Conservation (phyloP, 2,797 vertebrate species). For the Sphenopsis melanotis region DNA sequence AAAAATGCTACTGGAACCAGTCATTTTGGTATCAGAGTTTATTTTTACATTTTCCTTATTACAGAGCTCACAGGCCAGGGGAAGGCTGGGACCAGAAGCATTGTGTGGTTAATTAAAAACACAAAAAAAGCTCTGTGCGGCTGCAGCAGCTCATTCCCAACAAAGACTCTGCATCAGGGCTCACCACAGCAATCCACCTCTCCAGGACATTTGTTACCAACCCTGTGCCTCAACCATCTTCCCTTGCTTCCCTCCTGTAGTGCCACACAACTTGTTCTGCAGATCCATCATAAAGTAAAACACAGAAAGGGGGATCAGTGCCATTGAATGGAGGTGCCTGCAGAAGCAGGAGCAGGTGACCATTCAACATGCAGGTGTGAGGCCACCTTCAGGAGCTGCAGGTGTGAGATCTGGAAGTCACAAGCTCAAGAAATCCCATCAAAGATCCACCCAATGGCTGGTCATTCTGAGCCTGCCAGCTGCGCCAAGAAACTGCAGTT, state of each 20-base stretch:
- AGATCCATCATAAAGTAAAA: background rate
- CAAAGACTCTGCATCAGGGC: background rate
- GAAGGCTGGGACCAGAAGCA: background rate
- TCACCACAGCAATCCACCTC: background rate
- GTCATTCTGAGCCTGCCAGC: background rate
- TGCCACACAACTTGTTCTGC: background rate
- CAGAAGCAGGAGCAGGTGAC: background rate
- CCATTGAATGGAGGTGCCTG: background rate
- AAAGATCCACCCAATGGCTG: background rate
- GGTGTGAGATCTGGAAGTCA: background rate
- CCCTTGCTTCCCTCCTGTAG: background rate
- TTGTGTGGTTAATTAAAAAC: background rate
- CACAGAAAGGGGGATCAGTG: background rate
- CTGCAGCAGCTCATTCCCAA: background rate
- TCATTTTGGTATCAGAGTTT: background rate
- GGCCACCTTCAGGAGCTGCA: background rate
- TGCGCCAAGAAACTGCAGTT: background rate
- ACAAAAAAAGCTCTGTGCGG: background rate
- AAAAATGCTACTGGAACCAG: background rate
- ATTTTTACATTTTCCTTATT: background rate
- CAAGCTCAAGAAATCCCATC: background rate
- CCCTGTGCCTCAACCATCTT: background rate
- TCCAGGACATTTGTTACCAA: background rate
- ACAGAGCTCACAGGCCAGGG: background rate
- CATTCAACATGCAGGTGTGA: rapidly evolving